Evolutionary conservation across 2,888 invertebrate genomes (phyloP).

Genomic region (Diaprepes abbreviatus): DNA sequence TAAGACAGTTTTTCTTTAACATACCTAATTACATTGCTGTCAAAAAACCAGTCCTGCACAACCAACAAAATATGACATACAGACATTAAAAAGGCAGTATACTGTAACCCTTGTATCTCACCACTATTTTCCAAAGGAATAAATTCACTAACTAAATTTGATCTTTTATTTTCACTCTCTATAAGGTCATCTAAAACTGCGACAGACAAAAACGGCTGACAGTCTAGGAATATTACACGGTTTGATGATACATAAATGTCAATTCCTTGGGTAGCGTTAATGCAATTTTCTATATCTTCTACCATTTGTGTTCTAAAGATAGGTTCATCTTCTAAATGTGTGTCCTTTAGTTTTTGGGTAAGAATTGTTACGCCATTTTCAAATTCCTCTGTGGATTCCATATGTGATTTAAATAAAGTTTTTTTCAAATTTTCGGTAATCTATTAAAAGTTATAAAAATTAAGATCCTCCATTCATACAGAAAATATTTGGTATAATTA

Average conservation of each 20-base stretch:
- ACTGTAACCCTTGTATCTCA: slow-evolving; percentile 81
- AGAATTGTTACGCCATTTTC: slow-evolving; percentile 59
- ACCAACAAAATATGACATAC: slow-evolving; percentile 92
- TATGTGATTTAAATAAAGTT: slow-evolving; percentile 62
- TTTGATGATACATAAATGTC: slow-evolving; percentile 75
- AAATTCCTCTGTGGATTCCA: slow-evolving; percentile 47
- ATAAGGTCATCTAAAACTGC: slow-evolving; percentile 76
- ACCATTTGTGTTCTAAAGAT: slow-evolving; percentile 61
- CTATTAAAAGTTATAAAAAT: too few relatives aligned
- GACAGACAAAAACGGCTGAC: slow-evolving; percentile 83
- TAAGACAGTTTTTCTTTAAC: neutral
- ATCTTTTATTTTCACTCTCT: slow-evolving; percentile 68
- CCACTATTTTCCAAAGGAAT: slow-evolving; percentile 75
- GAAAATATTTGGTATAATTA: too few relatives aligned
- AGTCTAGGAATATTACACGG: slow-evolving; percentile 85
- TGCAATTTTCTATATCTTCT: slow-evolving; percentile 73
- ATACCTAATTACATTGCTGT: slow-evolving; percentile 84
- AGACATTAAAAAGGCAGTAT: slow-evolving; percentile 87
- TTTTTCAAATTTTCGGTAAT: slow-evolving; percentile 60
- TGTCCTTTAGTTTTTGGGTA: slow-evolving; percentile 57
- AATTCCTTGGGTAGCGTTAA: slow-evolving; percentile 82
- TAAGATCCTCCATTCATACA: too few relatives aligned
- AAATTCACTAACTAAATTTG: slow-evolving; percentile 72
- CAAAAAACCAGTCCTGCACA: slow-evolving; percentile 91
- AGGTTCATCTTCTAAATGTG: slow-evolving; percentile 53